Evolutionary conservation across 2,888 invertebrate genomes (phyloP), one percentile per base, ranked within the genome.

Genomic region (Callinectes sapidus): DNA sequence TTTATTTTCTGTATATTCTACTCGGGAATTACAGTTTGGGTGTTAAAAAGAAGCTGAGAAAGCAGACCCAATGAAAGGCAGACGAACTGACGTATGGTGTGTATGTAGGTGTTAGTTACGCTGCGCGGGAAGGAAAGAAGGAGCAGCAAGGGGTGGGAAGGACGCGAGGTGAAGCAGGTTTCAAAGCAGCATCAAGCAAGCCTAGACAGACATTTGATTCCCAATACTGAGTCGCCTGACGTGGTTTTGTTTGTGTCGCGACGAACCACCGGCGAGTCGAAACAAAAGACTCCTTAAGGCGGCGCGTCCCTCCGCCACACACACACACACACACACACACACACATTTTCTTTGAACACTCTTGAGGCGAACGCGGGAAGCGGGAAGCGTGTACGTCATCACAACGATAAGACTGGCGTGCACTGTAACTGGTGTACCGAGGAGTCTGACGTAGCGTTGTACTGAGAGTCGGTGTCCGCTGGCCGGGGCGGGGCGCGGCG

Each of bases 141-240:
- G n/a, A 35, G 71, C 6, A 5, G 55, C 5, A 23, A 71, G 71
- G 39, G 23, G 28, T 16, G 35, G 32, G 48, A 54, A 90, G 32
- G 86, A 16, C 86, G 88, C 86, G 85, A 86, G 39, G 48, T 32
- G 42, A 81, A 85, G 61, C 48, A 86, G 86, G 90, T 86, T 90
- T 61, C 32, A 39, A 90, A 90, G 90, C 90, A 61, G 55, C 55
- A 42, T 54, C 55, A 90, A 90, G 90, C 90, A 39, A 86, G 86
- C 85, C 61, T 32, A 81, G 35, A 81, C 81, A 81, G 35, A 90
- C 90, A 61, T 90, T 90, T 90, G 90, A 90, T 90, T 90, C 86
- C 39, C 35, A 90, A 86, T 81, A 90, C 90, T 61, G 32, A 86
- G 89, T 66, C 89, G 66, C 48, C 61, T 61, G 18, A 71, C 13